A percentile compares a stretch with the other conserved stretches of the same genome.
Conservation (phyloP, 1,140 invertebrate species). For the Drosophila funebris region DNA sequence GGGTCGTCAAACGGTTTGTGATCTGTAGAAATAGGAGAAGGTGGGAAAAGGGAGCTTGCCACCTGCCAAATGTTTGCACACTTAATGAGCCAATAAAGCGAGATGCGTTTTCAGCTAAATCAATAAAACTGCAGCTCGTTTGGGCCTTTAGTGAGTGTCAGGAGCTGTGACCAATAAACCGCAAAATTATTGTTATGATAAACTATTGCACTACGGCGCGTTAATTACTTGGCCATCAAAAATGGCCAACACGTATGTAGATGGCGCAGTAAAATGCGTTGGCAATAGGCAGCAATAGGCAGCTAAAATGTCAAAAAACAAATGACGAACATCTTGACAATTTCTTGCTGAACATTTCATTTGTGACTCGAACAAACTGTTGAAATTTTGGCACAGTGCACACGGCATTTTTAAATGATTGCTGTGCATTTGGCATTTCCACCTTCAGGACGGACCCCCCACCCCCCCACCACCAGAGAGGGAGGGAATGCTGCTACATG, state of each 20-base stretch:
- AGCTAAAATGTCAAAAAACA: constrained; percentile 14
- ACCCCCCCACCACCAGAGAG: neutral
- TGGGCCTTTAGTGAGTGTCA: constrained; percentile 26
- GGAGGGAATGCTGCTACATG: neutral
- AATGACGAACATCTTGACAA: constrained; percentile 26
- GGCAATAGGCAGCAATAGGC: neutral
- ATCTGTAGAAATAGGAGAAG: constrained; percentile 10
- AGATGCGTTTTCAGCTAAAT: constrained; percentile 57
- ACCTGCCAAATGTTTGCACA: constrained; percentile 59
- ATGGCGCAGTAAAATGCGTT: constrained; percentile 12
- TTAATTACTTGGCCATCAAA: constrained; percentile 61
- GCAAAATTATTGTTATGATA: neutral
- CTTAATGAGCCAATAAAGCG: constrained; percentile 74
- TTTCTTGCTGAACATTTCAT: constrained; percentile 35
- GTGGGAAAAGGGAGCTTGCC: neutral
- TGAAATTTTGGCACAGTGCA: constrained; percentile 53
- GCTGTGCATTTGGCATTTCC: constrained; percentile 30
- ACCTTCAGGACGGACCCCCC: neutral
- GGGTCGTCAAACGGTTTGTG: constrained; percentile 30
- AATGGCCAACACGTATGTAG: neutral
- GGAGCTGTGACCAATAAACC: constrained; percentile 18
- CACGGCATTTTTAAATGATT: constrained; percentile 39
- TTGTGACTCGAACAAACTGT: constrained; percentile 29
- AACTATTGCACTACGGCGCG: constrained; percentile 11
- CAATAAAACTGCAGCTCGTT: constrained; percentile 58